A percentile compares a stretch with the other conserved stretches of the same genome.
phyloP scores from a whole-genome alignment of 2,797 vertebrate genomes.

The Monodelphis domestica region DNA sequence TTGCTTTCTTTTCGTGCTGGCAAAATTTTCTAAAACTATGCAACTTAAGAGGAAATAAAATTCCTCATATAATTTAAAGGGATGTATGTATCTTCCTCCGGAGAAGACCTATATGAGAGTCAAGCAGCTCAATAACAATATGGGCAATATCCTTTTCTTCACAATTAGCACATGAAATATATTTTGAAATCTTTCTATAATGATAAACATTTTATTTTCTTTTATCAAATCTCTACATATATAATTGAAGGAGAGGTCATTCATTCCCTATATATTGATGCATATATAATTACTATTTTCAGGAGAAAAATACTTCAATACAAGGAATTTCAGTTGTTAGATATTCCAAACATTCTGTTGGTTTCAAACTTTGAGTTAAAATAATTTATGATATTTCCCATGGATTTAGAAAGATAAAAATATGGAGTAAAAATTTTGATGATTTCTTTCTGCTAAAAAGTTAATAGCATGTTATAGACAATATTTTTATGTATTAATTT shows the following conservation, averaged over 20 bases:
- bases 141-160: slow-evolving; percentile 34
- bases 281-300: slow-evolving; percentile 1
- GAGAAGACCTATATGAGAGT: slow-evolving; percentile 45
- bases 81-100: not conserved
- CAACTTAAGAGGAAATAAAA: slow-evolving; percentile 3
- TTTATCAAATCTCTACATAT: slow-evolving; percentile 29
- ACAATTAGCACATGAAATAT: slow-evolving; percentile 50
- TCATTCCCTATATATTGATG: not conserved
- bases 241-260: slow-evolving; percentile 17
- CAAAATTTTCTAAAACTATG: slow-evolving; percentile 10
- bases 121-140: slow-evolving; percentile 48
- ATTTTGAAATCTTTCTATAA: slow-evolving; percentile 29
- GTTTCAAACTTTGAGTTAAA: slow-evolving; percentile 58
- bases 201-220: slow-evolving; percentile 23
- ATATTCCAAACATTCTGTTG: slow-evolving; percentile 13
- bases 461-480: not conserved
- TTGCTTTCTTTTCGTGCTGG: not conserved
- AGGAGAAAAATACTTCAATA: not conserved
- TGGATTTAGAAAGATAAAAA: slow-evolving; percentile 52
- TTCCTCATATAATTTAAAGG: slow-evolving; percentile 15
- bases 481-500: not conserved
- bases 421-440: slow-evolving; percentile 51
- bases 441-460: slow-evolving; percentile 16
- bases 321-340: slow-evolving; percentile 22
- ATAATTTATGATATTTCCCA: slow-evolving; percentile 59